phyloP scores from a whole-genome alignment of 53 echinoderm and acorn worm genomes.

The Stichopus horrens region DNA sequence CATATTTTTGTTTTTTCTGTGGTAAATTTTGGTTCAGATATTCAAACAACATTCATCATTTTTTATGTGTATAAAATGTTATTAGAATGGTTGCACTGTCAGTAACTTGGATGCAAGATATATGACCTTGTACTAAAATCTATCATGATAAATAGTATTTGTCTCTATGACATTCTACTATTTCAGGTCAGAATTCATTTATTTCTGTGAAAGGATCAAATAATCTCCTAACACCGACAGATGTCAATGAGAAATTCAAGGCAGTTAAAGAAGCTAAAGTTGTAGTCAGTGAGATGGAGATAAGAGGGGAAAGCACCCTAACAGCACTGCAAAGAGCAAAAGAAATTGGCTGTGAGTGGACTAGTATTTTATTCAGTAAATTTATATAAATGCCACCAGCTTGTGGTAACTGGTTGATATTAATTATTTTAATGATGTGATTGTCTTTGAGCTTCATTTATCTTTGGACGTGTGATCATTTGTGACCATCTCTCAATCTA shows the following conservation, averaged over 20 bases:
- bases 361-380: not conserved
- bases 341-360: slow-evolving; percentile 70
- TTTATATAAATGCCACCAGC: no score
- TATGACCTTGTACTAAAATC: no score
- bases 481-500: not conserved
- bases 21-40: no score
- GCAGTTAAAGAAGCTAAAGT: slow-evolving; percentile 67
- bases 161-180: not conserved
- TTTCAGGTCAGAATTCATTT: slow-evolving; percentile 90
- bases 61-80: no score
- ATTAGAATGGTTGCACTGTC: no score
- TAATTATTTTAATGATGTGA: not conserved
- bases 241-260: slow-evolving; percentile 62
- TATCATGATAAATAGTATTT: not conserved
- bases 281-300: slow-evolving; percentile 80
- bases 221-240: slow-evolving; percentile 59
- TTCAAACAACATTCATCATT: no score
- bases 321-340: slow-evolving; percentile 77
- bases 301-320: slow-evolving; percentile 70
- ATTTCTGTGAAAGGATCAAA: slow-evolving; percentile 90
- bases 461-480: not conserved
- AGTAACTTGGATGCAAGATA: no score
- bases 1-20: no score
- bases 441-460: not conserved
- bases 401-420: no score